Conservation (phyloP, 2,113 vertebrate genomes). For the Brachypodius melanocephalos region DNA sequence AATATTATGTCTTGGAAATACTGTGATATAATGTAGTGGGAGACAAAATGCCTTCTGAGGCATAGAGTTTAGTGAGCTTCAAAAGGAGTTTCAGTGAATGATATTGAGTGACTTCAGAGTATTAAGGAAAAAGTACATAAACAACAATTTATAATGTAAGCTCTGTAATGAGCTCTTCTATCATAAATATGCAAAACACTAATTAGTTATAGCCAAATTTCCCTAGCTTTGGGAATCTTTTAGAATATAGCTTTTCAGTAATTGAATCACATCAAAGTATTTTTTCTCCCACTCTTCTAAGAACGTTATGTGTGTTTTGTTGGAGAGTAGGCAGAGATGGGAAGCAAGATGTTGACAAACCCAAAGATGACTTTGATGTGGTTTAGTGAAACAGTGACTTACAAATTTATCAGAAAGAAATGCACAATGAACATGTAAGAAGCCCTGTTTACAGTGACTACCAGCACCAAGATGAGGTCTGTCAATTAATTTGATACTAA, state of each 20-base stretch:
- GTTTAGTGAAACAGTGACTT: neutral
- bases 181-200: neutral
- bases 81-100: neutral
- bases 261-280: slow-evolving; percentile 19
- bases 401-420: neutral
- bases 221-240: slow-evolving; percentile 10
- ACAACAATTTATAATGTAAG: slow-evolving; percentile 14
- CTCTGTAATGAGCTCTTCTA: neutral
- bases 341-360: slow-evolving; percentile 7
- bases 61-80: neutral
- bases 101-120: neutral
- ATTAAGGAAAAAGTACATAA: slow-evolving; percentile 11
- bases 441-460: neutral
- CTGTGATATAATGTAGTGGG: neutral
- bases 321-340: neutral
- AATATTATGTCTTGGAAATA: neutral
- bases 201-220: neutral
- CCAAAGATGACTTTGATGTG: neutral
- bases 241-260: slow-evolving; percentile 9
- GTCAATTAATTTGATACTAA: neutral
- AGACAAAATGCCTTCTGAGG: neutral
- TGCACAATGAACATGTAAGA: neutral
- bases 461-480: neutral
- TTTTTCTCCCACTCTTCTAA: slow-evolving; percentile 8
- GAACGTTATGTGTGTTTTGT: neutral